These are phyloP conservation scores for Oriolus oriolus DNA, from an alignment of 2,113 vertebrate genomes.

Conservation along the genomic window DNA sequence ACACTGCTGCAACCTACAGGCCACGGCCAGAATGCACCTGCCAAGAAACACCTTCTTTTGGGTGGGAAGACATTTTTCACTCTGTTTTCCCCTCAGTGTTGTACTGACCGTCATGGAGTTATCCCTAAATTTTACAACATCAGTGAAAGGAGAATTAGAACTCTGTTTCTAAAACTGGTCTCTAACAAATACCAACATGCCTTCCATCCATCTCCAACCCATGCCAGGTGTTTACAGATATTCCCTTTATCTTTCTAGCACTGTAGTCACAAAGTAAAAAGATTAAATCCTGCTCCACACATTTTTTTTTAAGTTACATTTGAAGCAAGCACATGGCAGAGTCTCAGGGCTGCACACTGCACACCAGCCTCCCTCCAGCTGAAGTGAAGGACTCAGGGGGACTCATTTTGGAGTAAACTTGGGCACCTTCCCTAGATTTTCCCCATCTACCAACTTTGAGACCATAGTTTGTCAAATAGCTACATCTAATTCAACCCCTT, in stretches of 20 bases:
- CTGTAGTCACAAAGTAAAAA: fast-evolving
- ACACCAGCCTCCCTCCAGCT: not conserved
- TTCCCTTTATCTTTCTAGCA: not conserved
- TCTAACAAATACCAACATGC: not conserved
- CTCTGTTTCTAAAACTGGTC: not conserved
- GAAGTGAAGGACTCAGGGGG: not conserved
- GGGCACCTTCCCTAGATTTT: not conserved
- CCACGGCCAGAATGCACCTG: not conserved
- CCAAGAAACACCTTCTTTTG: not conserved
- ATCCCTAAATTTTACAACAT: not conserved
- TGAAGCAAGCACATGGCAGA: not conserved
- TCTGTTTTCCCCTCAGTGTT: not conserved
- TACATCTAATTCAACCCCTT: not conserved
- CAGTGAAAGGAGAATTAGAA: not conserved
- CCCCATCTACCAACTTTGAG: not conserved
- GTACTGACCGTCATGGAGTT: not conserved
- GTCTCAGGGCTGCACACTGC: fast-evolving
- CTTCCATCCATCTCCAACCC: not conserved
- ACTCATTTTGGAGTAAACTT: not conserved
- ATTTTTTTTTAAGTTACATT: not conserved
- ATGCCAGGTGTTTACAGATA: not conserved
- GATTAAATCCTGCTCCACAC: not conserved
- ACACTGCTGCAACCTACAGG: constrained; percentile 61
- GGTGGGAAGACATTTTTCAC: not conserved
- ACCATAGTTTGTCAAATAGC: not conserved